phyloP scores from a whole-genome alignment of 2,888 invertebrate species.

The Sesia bembeciformis region DNA sequence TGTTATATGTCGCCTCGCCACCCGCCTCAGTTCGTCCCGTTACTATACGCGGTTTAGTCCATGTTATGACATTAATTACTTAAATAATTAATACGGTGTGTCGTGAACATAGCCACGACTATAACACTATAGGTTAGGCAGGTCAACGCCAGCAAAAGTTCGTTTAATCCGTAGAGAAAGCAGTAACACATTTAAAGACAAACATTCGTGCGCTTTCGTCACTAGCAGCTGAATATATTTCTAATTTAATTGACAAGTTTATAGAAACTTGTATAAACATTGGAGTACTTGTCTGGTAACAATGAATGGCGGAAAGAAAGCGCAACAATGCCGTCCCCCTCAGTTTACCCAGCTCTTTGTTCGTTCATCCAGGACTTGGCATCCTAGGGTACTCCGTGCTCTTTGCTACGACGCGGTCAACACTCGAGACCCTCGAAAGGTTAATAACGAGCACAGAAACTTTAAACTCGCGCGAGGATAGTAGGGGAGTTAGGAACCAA shows the following conservation, averaged over 20 bases:
- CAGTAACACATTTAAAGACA: background rate
- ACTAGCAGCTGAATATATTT: background rate
- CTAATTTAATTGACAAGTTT: background rate
- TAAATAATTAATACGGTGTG: background rate
- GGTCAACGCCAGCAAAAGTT: background rate
- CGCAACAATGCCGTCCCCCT: background rate
- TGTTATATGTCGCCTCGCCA: too few species aligned
- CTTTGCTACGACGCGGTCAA: background rate
- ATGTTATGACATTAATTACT: background rate
- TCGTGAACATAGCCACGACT: background rate
- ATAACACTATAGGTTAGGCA: background rate
- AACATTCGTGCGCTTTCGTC: background rate
- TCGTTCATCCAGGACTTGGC: background rate
- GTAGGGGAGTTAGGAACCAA: slow-evolving; percentile 43
- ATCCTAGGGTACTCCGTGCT: background rate
- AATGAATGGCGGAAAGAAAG: slow-evolving; percentile 7
- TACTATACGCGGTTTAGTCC: background rate
- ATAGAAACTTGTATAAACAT: background rate
- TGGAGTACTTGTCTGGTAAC: slow-evolving; percentile 2
- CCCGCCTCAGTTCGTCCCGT: background rate
- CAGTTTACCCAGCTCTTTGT: background rate
- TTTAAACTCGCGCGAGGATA: slow-evolving; percentile 12
- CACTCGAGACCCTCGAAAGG: background rate
- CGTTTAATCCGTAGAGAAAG: background rate
- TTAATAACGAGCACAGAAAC: background rate